Conservation (phyloP, 37 sponge, comb jelly and placozoan species). For the Axinella damicornis region DNA sequence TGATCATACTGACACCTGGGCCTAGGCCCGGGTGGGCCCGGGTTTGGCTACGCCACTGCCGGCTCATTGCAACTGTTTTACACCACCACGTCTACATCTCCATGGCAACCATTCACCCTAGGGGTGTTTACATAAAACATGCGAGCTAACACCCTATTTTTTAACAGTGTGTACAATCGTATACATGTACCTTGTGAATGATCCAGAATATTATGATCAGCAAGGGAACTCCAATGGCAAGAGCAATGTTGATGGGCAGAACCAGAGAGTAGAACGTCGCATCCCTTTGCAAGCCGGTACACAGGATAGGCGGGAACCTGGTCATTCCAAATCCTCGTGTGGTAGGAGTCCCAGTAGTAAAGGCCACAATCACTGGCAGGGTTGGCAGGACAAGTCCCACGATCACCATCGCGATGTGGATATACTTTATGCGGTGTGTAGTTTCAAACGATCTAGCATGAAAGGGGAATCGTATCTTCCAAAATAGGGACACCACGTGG, state of each 20-base stretch:
- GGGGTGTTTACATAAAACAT: too few species aligned
- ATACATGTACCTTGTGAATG: conserved; percentile 57
- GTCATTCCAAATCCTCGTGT: not conserved
- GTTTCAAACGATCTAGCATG: conserved; percentile 13
- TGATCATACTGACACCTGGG: too few species aligned
- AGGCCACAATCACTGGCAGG: conserved; percentile 8
- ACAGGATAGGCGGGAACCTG: conserved; percentile 41
- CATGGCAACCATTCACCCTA: too few species aligned
- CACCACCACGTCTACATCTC: too few species aligned
- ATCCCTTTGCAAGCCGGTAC: conserved; percentile 3
- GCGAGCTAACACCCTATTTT: too few species aligned
- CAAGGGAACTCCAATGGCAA: conserved; percentile 38
- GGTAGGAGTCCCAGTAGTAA: not conserved
- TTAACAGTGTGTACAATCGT: too few species aligned
- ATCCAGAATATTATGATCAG: conserved; percentile 48
- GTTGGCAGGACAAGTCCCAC: conserved; percentile 43
- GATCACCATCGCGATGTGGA: conserved; percentile 25
- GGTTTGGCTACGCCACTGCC: too few species aligned
- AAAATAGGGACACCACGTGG: conserved; percentile 15
- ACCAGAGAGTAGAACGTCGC: conserved; percentile 30
- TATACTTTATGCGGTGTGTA: conserved; percentile 12
- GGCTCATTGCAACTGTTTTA: too few species aligned
- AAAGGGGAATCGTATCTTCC: conserved; percentile 34
- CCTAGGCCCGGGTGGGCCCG: too few species aligned
- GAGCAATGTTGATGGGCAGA: conserved; percentile 30